Base-by-base conservation (phyloP, 2,888 invertebrate species). In the Mesorhabditis spiculigera region DNA sequence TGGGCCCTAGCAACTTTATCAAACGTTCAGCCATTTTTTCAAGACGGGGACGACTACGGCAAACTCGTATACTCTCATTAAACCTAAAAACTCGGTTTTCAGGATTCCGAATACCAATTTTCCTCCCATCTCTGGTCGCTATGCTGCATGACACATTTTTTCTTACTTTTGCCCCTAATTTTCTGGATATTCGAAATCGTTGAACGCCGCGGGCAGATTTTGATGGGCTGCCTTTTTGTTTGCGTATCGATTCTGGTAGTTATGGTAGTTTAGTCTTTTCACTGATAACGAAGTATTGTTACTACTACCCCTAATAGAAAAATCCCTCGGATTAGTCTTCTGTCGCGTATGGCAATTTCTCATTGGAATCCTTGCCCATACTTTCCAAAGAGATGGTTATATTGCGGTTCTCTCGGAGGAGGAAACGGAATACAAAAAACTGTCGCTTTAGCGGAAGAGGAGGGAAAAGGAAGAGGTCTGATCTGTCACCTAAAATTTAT, bases 271-370 rank as follows among this genome's bases (percentile, higher is more conserved):
- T 10, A 13, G 58, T 50, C 3, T 50, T 50, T 50, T 50, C 8
- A n/a, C 8, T n/a, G 58, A 13, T 50, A 50, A 50, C 58, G 58
- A 10, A 50, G n/a, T 10, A 50, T 50, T 28, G 28, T 28, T 50
- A 3, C 10, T 50, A 50, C 58, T 50, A n/a, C n/a, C n/a, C 58
- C 58, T 3, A 10, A 10, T 10, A n/a, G 8, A 10, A 13, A 10
- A 50, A 50, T 50, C n/a, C 8, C 43, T 65, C 65, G 28, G 43
- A 6, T 43, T 65, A 6, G 41, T 65, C 42, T 43, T 41, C 43
- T 28, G 42, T 65, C 65, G 65, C 5, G 1, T 65, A 43, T 65
- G 65, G 65, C 65, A 65, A 43, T 65, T 65, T n/a, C 5, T 41
- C 16, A 43, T 5, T 41, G 65, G 65, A 8, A 41, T 65, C 43